These are phyloP conservation scores for Drosophila paramelanica DNA, from an alignment of 2,888 invertebrate species.

Conservation along the genomic window DNA sequence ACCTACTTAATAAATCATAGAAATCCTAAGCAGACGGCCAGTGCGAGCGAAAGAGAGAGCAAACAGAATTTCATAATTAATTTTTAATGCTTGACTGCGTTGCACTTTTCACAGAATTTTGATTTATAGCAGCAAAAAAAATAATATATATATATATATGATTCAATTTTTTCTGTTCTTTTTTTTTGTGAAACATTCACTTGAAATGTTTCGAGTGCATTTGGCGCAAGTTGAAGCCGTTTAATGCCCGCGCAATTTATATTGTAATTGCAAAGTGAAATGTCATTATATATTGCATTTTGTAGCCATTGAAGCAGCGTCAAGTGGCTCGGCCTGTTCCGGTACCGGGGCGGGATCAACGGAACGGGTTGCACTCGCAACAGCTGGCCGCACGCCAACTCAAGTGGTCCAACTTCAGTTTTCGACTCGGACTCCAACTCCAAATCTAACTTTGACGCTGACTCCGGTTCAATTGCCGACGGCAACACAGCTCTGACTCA, in stretches of 20 bases:
- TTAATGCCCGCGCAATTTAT: constrained; percentile 74
- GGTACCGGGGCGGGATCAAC: constrained; percentile 8
- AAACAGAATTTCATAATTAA: constrained; percentile 67
- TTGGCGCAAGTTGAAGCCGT: constrained; percentile 71
- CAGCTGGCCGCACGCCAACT: constrained; percentile 63
- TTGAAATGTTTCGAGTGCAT: constrained; percentile 72
- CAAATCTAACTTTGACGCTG: constrained; percentile 18
- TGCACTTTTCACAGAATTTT: constrained; percentile 58
- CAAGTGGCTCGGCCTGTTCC: constrained; percentile 62
- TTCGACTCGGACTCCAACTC: constrained; percentile 39
- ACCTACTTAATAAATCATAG: constrained; percentile 71
- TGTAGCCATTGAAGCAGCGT: constrained; percentile 77
- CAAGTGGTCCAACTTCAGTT: constrained; percentile 57
- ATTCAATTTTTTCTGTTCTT: constrained; percentile 20
- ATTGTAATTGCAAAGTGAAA: constrained; percentile 78
- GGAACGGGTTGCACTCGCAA: constrained; percentile 29
- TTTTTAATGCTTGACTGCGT: constrained; percentile 76
- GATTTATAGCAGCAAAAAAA: constrained; percentile 57
- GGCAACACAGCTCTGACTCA: constrained; percentile 38
- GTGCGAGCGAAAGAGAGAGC: not conserved
- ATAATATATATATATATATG: constrained; percentile 4
- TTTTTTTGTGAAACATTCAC: constrained; percentile 46
- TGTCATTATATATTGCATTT: constrained; percentile 77
- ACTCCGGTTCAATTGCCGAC: constrained; percentile 37
- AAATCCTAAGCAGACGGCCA: constrained; percentile 34